Evolutionary conservation across 2,113 vertebrate species (phyloP), one percentile per base, ranked within the genome.

Genomic region (Acanthochromis polyacanthus): DNA sequence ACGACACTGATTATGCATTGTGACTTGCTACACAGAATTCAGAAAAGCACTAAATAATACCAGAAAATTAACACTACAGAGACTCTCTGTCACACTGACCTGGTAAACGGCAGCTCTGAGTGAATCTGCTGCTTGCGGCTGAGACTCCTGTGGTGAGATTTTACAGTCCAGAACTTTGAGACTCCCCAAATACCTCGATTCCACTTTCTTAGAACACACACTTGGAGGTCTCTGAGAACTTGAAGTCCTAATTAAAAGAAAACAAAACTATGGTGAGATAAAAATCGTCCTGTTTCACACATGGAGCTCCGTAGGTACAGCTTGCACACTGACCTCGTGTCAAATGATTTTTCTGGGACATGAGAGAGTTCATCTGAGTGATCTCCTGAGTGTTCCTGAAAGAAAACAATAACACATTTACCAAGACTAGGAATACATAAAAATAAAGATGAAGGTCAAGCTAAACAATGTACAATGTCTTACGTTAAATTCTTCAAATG

Each of bases 51-150:
- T 20, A 19, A 2, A 0, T 46, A 20, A 22, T 16, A 50, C 25
- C 22, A 25, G 50, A 57, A 40, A 23, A 72, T 25, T 25, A 25
- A 25, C 14, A 61, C 6, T 25, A 48, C 12, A 72, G 8, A 72
- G 8, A 10, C 22, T 68, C 32, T 4, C 59, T 4, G 4, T 74
- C 23, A 43, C 25, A 75, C 53, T 82, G 91, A 98, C 98, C 97
- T 99, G 97, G 86, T 97, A 99, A 89, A 97, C 92, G 36, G 95
- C 90, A 75, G 96, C 97, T 88, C 97, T 91, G 63, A 99, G 80
- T 10, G 91, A 90, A 90, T 98, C 96, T 36, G 95, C 94, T 70
- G 76, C 78, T 66, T 93, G 91, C 40, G 94, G 87, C 51, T 95
- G 92, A 30, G 88, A 92, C 15, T 93, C 94, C 22, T 94, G 91